phyloP scores from a whole-genome alignment of 1,140 invertebrate species.

The Drosophila parvula region DNA sequence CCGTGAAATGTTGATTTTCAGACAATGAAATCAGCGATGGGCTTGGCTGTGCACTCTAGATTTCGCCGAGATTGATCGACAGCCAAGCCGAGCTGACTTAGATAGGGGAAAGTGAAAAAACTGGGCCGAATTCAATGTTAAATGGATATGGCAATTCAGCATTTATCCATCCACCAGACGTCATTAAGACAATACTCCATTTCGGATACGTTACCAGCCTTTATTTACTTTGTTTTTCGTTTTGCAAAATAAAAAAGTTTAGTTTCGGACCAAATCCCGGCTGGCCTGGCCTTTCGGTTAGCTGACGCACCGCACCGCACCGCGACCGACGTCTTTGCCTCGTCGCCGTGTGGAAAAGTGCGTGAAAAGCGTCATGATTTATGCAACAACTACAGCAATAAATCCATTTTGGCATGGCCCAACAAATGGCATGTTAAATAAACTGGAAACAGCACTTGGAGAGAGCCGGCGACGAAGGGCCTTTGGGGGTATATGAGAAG shows the following conservation, averaged over 20 bases:
- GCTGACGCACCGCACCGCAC: conserved; percentile 5
- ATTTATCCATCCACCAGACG: neutral
- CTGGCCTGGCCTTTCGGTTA: neutral
- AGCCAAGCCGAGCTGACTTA: neutral
- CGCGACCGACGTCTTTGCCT: conserved; percentile 10
- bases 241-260: neutral
- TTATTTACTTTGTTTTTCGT: conserved; percentile 8
- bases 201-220: neutral
- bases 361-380: conserved; percentile 62
- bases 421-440: conserved; percentile 66
- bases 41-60: neutral
- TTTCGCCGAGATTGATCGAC: conserved; percentile 19
- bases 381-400: conserved; percentile 63
- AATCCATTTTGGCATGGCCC: conserved; percentile 52
- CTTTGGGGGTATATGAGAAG: neutral
- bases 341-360: conserved; percentile 43
- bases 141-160: conserved; percentile 2
- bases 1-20: conserved; percentile 22
- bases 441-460: conserved; percentile 39
- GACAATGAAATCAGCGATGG: conserved; percentile 21
- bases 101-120: neutral
- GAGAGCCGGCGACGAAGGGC: neutral
- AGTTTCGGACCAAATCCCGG: neutral
- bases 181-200: conserved; percentile 9
- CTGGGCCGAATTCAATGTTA: neutral